Percentiles rank a stretch among this genome's conserved stretches.
Conservation (phyloP, 2,113 vertebrate genomes). For the Daubentonia madagascariensis region DNA sequence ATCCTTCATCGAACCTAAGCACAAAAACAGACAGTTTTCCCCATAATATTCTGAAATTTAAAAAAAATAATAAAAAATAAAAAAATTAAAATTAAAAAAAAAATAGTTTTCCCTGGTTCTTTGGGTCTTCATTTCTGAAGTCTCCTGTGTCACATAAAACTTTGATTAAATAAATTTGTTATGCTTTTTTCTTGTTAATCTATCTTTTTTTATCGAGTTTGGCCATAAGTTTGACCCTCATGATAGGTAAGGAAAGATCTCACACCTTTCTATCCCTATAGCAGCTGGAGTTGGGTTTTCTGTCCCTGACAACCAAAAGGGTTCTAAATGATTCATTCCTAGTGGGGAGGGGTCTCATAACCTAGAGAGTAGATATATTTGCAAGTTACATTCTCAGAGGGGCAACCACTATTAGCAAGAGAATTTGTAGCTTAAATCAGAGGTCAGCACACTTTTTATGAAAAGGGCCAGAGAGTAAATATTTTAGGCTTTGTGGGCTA, state of each 20-base stretch:
- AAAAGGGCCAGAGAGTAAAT: background rate
- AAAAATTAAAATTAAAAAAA: too few relatives aligned
- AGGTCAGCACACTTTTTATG: background rate
- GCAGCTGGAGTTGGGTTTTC: background rate
- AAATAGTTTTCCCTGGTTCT: background rate
- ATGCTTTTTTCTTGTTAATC: background rate
- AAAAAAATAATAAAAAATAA: too few relatives aligned
- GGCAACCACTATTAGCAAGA: background rate
- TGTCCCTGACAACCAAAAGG: background rate
- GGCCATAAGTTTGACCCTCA: background rate
- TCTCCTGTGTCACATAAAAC: background rate
- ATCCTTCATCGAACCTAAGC: background rate
- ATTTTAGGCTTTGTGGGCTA: background rate
- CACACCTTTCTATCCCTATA: background rate
- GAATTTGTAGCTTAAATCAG: background rate
- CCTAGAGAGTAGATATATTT: background rate
- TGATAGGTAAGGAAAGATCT: background rate
- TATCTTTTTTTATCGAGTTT: background rate
- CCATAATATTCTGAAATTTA: too few relatives aligned
- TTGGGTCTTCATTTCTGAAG: background rate
- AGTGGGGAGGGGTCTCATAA: background rate
- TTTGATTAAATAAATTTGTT: background rate
- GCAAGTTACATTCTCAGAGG: background rate
- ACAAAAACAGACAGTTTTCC: background rate
- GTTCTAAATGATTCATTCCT: background rate